Base-by-base conservation (phyloP, 53 echinoderm and acorn worm species). In the Astropecten irregularis region DNA sequence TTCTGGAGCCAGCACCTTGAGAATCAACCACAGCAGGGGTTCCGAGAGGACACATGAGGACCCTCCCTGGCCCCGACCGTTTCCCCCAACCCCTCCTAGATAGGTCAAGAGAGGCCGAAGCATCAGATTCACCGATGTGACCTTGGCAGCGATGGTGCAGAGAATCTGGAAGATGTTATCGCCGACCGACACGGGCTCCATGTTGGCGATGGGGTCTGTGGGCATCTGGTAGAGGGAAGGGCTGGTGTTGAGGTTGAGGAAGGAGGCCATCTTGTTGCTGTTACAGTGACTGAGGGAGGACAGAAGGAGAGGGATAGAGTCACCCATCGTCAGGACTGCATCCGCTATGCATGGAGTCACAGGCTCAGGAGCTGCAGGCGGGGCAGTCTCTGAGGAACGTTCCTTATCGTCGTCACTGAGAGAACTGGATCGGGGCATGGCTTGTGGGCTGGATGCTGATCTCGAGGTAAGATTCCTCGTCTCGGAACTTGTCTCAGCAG, bases 371-470 rank as follows among this genome's bases (percentile, higher is more conserved):
- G 73, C 18, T 11, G 77, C 55, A 6, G 67, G 79, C 3, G 76
- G 84, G 2, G 68, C 58, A 4, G 73, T 53, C 63, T 92, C 95
- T 0, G 88, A 86, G 25, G 90, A 92, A 20, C 96, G 76, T 53
- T 96, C 87, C 68, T 99, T 99, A 53, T 99, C 99, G 56, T 99
- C 99, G 72, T 99, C 99, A 73, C 99, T 95, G 39, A 95, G 66
- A 3, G 85, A 62, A 47, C 71, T 71, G 0, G 84, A 84, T 20
- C 36, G 37, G 6, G 68, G 82, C 37, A 48, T 81, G 56, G 56
- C 27, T 74, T 67, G 77, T 76, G 81, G 29, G 4, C 40, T 28
- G n/a, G n/a, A n/a, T 20, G 52, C 40, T 49, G 33, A 55, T 13
- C 77, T 36, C 5, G 82, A 61, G 55, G 54, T 90, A 18, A 83